phyloP scores from a whole-genome alignment of 2,797 vertebrate species.

The Sebastes steindachneri region DNA sequence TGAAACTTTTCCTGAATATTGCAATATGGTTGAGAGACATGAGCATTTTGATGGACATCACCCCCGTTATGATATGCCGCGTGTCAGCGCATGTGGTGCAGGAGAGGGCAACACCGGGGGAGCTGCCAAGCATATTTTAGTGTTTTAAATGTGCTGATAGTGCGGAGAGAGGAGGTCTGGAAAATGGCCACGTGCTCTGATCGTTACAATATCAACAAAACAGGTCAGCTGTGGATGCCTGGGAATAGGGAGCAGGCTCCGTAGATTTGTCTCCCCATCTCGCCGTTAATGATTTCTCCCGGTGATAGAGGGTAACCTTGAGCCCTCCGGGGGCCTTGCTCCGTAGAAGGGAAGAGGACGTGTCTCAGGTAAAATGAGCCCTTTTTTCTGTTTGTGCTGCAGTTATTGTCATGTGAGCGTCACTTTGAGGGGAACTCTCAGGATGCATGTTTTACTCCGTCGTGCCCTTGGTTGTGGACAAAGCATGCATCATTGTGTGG shows the following conservation, averaged over 20 bases:
- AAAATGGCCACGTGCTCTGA: slow-evolving; percentile 14
- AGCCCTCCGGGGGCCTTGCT: slow-evolving; percentile 32
- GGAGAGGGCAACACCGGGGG: slow-evolving; percentile 25
- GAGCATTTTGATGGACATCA: slow-evolving; percentile 48
- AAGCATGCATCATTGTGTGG: background rate
- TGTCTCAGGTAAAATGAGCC: slow-evolving; percentile 52
- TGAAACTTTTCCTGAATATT: slow-evolving; percentile 36
- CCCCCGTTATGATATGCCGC: slow-evolving; percentile 29
- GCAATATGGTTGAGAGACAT: slow-evolving; percentile 17
- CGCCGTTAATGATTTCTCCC: slow-evolving; percentile 57
- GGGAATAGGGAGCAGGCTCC: slow-evolving; percentile 38
- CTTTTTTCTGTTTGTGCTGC: slow-evolving; percentile 21
- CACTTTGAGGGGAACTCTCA: slow-evolving; percentile 39
- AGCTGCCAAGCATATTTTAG: slow-evolving; percentile 51
- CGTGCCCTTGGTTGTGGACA: slow-evolving; percentile 13
- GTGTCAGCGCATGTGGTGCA: slow-evolving; percentile 8
- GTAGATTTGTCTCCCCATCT: slow-evolving; percentile 52
- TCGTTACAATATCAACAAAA: slow-evolving; percentile 61
- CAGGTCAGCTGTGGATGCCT: slow-evolving; percentile 43
- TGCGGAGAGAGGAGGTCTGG: slow-evolving; percentile 11
- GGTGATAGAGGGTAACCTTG: slow-evolving; percentile 67
- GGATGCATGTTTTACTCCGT: slow-evolving; percentile 17
- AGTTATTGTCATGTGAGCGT: slow-evolving; percentile 41
- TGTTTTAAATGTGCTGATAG: slow-evolving; percentile 67
- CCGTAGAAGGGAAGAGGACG: slow-evolving; percentile 16